Evolutionary conservation across 2,888 invertebrate species (phyloP).

Genomic region (Caenorhabditis wallacei): DNA sequence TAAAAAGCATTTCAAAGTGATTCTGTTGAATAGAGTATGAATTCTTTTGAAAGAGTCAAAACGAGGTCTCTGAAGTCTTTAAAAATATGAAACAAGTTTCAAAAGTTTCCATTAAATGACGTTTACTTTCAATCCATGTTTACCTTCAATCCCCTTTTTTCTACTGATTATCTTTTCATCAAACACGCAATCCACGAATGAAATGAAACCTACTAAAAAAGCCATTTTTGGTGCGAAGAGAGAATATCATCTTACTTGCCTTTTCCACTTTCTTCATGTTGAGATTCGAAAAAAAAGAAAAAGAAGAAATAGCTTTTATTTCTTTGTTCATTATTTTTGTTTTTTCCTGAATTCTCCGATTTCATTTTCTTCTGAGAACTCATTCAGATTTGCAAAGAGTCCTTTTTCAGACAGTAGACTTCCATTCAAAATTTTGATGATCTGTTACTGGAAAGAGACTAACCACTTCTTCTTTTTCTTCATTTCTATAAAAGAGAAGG

Average conservation of each 20-base stretch:
- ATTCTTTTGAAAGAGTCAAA: conserved; percentile 1
- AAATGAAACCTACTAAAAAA: conserved; percentile 24
- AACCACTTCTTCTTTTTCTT: conserved; percentile 2
- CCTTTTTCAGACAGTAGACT: conserved; percentile 3
- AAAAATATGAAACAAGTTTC: not conserved
- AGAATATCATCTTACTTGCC: conserved; percentile 45
- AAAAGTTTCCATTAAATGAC: conserved; percentile 36
- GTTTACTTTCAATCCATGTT: conserved; percentile 21
- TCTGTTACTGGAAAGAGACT: not conserved
- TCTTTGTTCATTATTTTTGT: conserved; percentile 6
- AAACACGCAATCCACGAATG: conserved; percentile 47
- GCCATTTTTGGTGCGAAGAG: conserved; percentile 21
- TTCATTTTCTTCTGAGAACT: conserved; percentile 15
- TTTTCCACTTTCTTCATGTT: conserved; percentile 17
- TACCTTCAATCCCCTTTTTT: conserved; percentile 7
- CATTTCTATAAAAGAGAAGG: not conserved
- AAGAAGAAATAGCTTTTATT: conserved; percentile 2
- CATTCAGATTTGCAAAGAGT: conserved; percentile 6
- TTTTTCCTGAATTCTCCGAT: not conserved
- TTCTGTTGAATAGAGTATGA: conserved; percentile 19
- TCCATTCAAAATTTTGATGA: not conserved
- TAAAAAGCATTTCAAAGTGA: conserved; percentile 21
- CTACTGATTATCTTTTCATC: conserved; percentile 51
- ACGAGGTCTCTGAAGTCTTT: conserved; percentile 24
- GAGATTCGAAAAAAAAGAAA: conserved; percentile 16